Percentiles rank a stretch among this genome's conserved stretches.
Conservation (phyloP, 1,140 invertebrate species). For the Drosophila santomea region DNA sequence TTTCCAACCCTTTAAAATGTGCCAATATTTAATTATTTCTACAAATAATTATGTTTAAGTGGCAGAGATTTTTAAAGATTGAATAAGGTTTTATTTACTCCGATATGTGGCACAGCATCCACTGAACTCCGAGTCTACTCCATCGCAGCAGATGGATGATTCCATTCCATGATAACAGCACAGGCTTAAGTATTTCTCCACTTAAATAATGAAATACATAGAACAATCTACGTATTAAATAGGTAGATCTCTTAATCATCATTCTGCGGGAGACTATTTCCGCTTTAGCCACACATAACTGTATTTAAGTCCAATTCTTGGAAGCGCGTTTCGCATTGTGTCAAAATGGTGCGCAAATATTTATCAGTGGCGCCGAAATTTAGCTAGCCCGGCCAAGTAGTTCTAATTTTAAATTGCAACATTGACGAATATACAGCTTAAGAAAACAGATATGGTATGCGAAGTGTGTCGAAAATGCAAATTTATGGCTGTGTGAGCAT, state of each 20-base stretch:
- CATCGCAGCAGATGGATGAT: no score
- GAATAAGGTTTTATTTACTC: no score
- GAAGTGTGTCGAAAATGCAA: conserved; percentile 65
- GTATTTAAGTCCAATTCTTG: conserved; percentile 12
- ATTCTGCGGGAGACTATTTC: conserved; percentile 15
- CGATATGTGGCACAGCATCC: no score
- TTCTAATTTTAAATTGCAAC: conserved; percentile 70
- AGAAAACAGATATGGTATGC: conserved; percentile 39
- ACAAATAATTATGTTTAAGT: no score
- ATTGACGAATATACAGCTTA: conserved; percentile 40
- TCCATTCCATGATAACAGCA: no score
- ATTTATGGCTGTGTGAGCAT: conserved; percentile 31
- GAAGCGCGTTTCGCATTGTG: conserved; percentile 39
- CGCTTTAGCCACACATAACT: conserved; percentile 1
- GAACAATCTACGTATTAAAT: no score
- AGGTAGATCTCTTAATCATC: background rate
- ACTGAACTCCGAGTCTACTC: no score
- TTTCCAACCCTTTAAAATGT: no score
- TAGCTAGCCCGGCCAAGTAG: conserved; percentile 17
- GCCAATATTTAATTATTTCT: no score
- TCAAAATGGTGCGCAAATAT: conserved; percentile 64
- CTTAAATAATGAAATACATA: no score
- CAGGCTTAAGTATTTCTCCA: no score
- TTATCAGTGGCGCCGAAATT: conserved; percentile 55
- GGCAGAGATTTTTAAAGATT: no score